Evolutionary conservation across 2,888 invertebrate genomes (phyloP).

Genomic region (Philopedon plagiatum): DNA sequence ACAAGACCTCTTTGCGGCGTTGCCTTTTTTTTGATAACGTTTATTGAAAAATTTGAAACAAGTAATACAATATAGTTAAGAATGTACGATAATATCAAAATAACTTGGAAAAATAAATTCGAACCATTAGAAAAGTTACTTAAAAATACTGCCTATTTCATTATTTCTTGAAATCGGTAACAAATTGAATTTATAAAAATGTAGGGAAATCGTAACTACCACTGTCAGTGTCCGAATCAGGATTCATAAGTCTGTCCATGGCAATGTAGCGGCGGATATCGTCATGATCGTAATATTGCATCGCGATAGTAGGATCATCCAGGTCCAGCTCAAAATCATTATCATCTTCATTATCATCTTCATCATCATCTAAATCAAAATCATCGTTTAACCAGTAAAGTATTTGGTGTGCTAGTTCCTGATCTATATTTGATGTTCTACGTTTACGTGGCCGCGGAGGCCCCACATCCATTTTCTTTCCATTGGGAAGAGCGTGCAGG

Average conservation of each 20-base stretch:
- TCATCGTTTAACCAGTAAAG: constrained; percentile 53
- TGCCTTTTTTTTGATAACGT: too few species aligned
- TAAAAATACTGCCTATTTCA: too few species aligned
- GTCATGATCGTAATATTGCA: constrained; percentile 54
- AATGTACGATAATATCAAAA: too few species aligned
- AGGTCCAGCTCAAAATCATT: constrained; percentile 41
- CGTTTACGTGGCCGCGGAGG: constrained; percentile 58
- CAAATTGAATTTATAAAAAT: constrained; percentile 23
- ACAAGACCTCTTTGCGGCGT: too few species aligned
- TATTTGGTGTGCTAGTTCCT: constrained; percentile 54
- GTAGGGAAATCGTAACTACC: constrained; percentile 31
- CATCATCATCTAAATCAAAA: constrained; percentile 38
- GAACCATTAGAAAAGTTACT: too few species aligned
- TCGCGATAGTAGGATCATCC: constrained; percentile 51
- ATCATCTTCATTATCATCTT: constrained; percentile 44
- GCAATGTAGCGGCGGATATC: constrained; percentile 54
- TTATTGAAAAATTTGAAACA: too few species aligned
- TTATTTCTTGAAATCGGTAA: too few species aligned
- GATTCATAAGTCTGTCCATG: constrained; percentile 45
- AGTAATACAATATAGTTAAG: too few species aligned
- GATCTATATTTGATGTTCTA: constrained; percentile 33
- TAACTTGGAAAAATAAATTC: too few species aligned
- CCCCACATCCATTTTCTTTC: constrained; percentile 77
- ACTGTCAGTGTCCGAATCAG: constrained; percentile 32
- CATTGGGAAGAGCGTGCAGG: constrained; percentile 81